A percentile compares a stretch with the other conserved stretches of the same genome.
Evolutionary conservation across 2,888 invertebrate genomes (phyloP).

Genomic region (Vandiemenella viatica): DNA sequence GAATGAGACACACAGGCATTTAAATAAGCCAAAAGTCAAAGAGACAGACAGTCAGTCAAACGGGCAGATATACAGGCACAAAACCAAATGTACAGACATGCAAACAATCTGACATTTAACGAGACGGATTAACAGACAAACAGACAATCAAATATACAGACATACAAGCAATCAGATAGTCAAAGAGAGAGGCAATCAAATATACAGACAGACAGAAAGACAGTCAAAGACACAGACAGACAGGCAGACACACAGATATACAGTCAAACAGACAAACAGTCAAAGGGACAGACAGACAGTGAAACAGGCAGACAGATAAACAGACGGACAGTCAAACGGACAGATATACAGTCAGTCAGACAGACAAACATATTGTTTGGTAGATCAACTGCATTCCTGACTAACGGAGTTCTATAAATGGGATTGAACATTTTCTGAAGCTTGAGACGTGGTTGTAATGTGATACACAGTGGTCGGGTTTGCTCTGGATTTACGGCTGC

Average conservation of each 20-base stretch:
- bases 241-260: neutral
- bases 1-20: no score
- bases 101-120: neutral
- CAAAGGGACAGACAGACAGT: neutral
- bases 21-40: no score
- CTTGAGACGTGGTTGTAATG: no score
- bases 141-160: neutral
- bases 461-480: no score
- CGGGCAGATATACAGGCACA: neutral
- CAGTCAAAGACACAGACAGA: neutral
- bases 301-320: neutral
- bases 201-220: neutral
- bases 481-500: no score
- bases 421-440: no score
- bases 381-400: no score
- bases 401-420: no score
- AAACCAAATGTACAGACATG: neutral
- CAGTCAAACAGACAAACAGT: neutral
- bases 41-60: no score
- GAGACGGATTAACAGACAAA: neutral
- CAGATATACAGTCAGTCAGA: neutral
- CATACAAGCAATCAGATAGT: neutral
- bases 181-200: neutral
- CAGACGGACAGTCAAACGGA: neutral
- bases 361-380: no score